Base-by-base conservation (phyloP, 2,888 invertebrate species). In the Chalcis sispes region DNA sequence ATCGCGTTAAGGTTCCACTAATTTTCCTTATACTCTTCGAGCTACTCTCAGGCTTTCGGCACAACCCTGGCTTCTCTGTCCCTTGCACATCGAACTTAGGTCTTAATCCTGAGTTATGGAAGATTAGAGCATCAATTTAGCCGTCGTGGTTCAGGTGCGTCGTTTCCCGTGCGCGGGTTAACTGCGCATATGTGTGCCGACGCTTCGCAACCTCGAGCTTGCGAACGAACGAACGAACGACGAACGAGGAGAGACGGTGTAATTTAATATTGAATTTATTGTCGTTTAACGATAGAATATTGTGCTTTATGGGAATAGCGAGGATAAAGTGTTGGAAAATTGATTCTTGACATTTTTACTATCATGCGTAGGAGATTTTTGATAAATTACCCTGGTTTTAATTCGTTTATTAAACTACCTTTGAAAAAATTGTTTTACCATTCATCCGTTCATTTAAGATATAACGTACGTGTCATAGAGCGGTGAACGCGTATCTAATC, bases 81-180 rank as follows among this genome's bases (percentile, higher is more conserved):
- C n/a, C 62, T 15, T 40, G 50, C 36, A 56, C 66, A 66, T 75
- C 72, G 67, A 81, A 81, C 79, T 80, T 72, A 81, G 10, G 58
- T 20, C 62, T 77, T 88, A 87, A 88, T 86, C 88, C 88, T 87
- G 86, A 88, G 85, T 88, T 88, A 88, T 86, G 82, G 83, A 80
- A 85, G 88, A 88, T 88, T 88, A 88, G 84, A 83, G 82, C 85
- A 83, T 88, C 87, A 88, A 87, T 88, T 88, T 85, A 81, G 81
- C 83, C 81, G 82, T 80, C 83, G 81, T 84, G 87, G 87, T 86
- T 88, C 88, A 88, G 87, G 88, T 88, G 87, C 82, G 82, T 77
- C 80, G 56, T 61, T 61, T 36, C 15, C 27, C 52, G 66, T 13
- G 15, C 48, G 27, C 59, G 18, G 15, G 32, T 48, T 4, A 73